Evolutionary conservation across 2,113 vertebrate genomes (phyloP).

Genomic region (Sinocyclocheilus rhinocerous): DNA sequence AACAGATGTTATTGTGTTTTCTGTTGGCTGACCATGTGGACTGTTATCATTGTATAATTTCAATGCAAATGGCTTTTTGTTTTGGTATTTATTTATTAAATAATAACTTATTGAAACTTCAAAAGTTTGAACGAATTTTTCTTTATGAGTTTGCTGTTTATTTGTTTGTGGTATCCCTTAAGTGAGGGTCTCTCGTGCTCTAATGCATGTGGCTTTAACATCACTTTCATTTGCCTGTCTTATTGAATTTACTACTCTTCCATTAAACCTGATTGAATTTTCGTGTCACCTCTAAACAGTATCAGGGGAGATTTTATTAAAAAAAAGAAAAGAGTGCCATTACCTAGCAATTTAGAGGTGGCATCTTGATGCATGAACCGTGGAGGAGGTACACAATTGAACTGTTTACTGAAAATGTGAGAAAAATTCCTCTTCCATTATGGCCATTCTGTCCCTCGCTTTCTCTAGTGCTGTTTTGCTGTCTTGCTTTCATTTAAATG

Average conservation of each 20-base stretch:
- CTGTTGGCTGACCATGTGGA: not conserved
- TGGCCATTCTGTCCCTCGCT: not conserved
- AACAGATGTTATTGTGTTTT: not conserved
- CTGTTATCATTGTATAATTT: not conserved
- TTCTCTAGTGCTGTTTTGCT: not conserved
- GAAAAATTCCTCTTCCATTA: constrained; percentile 15
- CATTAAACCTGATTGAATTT: constrained; percentile 41
- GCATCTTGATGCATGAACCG: constrained; percentile 33
- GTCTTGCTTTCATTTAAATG: not conserved
- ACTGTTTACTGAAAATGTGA: constrained; percentile 36
- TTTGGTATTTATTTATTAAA: not conserved
- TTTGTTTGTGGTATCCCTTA: not conserved
- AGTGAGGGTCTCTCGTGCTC: not conserved
- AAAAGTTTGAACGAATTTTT: not conserved
- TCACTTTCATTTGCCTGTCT: constrained; percentile 38
- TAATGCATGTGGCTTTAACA: constrained; percentile 34
- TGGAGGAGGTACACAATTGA: not conserved
- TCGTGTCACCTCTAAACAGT: constrained; percentile 42
- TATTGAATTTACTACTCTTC: constrained; percentile 41
- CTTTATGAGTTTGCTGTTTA: constrained; percentile 2
- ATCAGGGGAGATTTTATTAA: constrained; percentile 30
- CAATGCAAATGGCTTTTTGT: not conserved
- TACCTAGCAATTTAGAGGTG: constrained; percentile 35
- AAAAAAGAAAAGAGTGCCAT: constrained; percentile 19
- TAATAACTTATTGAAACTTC: not conserved